phyloP scores from a whole-genome alignment of 2,797 vertebrate genomes.

The Leuciscus waleckii region DNA sequence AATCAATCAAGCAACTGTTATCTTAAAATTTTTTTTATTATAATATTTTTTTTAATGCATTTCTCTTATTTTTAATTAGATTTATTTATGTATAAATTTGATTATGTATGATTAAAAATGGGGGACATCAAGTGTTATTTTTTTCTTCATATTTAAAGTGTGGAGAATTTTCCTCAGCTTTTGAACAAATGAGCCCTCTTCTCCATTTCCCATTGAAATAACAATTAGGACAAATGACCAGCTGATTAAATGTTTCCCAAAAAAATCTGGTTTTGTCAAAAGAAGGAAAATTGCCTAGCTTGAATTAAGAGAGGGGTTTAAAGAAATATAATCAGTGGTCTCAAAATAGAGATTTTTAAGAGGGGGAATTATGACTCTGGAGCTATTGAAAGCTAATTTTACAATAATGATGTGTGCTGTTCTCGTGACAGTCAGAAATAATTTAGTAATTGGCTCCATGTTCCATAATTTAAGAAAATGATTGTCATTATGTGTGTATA shows the following conservation, averaged over 20 bases:
- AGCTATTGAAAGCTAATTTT: constrained; percentile 67
- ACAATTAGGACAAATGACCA: constrained; percentile 61
- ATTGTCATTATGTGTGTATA: constrained; percentile 66
- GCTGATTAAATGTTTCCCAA: constrained; percentile 58
- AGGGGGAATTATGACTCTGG: constrained; percentile 62
- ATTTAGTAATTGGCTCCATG: constrained; percentile 68
- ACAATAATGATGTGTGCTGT: constrained; percentile 67
- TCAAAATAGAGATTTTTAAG: constrained; percentile 62
- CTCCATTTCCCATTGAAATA: constrained; percentile 53
- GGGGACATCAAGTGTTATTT: background rate
- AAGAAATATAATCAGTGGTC: constrained; percentile 66
- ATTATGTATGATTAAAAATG: background rate
- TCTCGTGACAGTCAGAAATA: constrained; percentile 68
- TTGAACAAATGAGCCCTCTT: constrained; percentile 31
- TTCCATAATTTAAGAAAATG: constrained; percentile 66
- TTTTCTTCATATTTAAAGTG: background rate
- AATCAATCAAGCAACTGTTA: background rate
- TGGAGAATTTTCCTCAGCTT: background rate
- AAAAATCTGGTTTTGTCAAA: constrained; percentile 59
- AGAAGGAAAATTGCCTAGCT: constrained; percentile 59
- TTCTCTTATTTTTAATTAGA: background rate
- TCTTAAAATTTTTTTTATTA: background rate
- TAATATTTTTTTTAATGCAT: background rate
- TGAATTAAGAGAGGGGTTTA: constrained; percentile 63
- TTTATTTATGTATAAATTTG: background rate